phyloP scores from a whole-genome alignment of 37 sponge, comb jelly and placozoan species.

The Halichondria panicea region DNA sequence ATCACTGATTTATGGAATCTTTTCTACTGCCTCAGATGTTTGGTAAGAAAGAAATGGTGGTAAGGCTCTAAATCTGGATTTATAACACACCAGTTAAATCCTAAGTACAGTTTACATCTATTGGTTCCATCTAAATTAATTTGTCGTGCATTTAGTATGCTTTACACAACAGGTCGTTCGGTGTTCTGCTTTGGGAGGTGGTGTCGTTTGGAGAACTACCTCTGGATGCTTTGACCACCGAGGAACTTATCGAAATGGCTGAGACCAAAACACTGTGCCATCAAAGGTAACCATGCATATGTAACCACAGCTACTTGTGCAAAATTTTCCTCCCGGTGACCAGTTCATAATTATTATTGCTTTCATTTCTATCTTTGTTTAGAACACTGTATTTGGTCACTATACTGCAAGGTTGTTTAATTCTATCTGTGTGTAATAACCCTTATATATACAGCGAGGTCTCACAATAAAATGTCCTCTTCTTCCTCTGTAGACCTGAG shows the following conservation, averaged over 20 bases:
- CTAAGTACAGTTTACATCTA: not conserved
- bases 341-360: not conserved
- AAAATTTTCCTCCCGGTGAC: not conserved
- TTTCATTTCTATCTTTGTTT: not conserved
- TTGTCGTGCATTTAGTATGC: not conserved
- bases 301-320: too few relatives aligned
- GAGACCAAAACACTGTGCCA: conserved; percentile 1
- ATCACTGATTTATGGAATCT: conserved; percentile 39
- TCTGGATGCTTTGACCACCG: not conserved
- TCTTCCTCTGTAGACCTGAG: conserved; percentile 45
- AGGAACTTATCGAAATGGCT: conserved; percentile 36
- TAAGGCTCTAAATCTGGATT: not conserved
- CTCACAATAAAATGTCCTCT: not conserved
- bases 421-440: too few relatives aligned
- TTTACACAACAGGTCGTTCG: conserved; percentile 43
- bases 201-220: conserved; percentile 37
- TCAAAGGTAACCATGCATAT: conserved; percentile 3
- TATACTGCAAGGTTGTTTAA: not conserved
- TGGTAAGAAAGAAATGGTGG: conserved; percentile 24
- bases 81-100: not conserved
- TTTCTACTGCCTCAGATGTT: conserved; percentile 57
- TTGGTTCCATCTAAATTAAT: not conserved
- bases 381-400: not conserved
- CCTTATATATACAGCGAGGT: not conserved
- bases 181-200: conserved; percentile 66